Evolutionary conservation across 2,888 invertebrate species (phyloP), one percentile per base, ranked within the genome.

Genomic region (Stenurella melanura): DNA sequence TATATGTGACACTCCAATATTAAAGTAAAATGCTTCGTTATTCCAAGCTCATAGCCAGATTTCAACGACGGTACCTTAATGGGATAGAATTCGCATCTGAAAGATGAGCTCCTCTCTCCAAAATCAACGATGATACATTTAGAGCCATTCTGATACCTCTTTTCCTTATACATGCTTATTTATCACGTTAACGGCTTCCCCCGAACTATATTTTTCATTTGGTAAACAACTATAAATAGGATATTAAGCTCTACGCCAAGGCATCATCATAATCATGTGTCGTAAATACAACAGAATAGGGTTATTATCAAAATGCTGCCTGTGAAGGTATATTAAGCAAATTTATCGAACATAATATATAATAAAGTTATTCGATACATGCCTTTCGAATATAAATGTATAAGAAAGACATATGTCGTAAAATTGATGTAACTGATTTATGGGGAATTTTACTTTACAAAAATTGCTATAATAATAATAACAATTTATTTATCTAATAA

Each of bases 141-240:
- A 73, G 78, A 82, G 81, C 80, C 81, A 79, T 82, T 82, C 76
- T 78, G 79, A 78, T 82, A 82, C 82, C 81, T 70, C 81, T 81
- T 80, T 83, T 83, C 81, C 81, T 80, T 80, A 79, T 82, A 82
- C 80, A 75, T 34, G 64, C 77, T 79, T 76, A 82, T 84, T 80
- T 81, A 84, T 85, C 84, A 84, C 58, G 78, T 75, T 84, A 85
- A 85, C 82, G 82, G 79, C 82, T 85, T 83, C 83, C 84, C 73
- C 74, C 81, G 71, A 78, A 67, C 73, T 60, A 57, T 76, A 79
- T 78, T 80, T 78, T 80, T 80, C 81, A 80, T 77, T 70, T 60
- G 38, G 60, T 60, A 60, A 70, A 70, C 26, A 56, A 42, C 64
- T 64, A 64, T 64, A 64, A 64, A 64, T 64, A 64, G 42, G 64